Evolutionary conservation across 2,113 vertebrate genomes (phyloP), one percentile per base, ranked within the genome.

Genomic region (Micromys minutus): DNA sequence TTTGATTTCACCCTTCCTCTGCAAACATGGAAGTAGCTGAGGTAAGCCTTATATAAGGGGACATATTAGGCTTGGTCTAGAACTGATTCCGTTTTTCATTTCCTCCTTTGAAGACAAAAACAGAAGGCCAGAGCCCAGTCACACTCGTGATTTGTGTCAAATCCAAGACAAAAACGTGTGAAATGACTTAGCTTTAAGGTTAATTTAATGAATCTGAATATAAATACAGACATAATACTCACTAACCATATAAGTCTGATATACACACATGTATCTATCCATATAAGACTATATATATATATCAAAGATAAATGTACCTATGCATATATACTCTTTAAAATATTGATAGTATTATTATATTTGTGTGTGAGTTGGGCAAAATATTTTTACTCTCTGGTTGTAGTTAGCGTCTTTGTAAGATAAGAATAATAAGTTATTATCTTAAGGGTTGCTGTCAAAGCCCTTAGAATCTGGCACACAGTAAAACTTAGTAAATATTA

Each of bases 41-140:
- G 55, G 39, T 87, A 91, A 96, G 71, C 63, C 45, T 92, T 93
- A 92, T 77, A 83, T 83, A 71, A 55, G 24, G 61, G 79, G 81
- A 92, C 2, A 3, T 65, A 83, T n/a, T 79, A 77, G n/a, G 50
- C 45, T 94, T 61, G 34, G 45, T 83, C 88, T 87, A 87, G 63
- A 57, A 84, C 69, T 21, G 91, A 97, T 84, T 97, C 87, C 89
- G 91, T 94, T 96, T 96, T 93, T 96, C 90, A 88, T 90, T 97
- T 97, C 95, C 95, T 97, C 71, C 87, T 97, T 89, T 81, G n/a
- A 95, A 80, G 36, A 31, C 79, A 96, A 95, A 95, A 96, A 87
- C 69, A 95, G n/a, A 22, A 96, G 63, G 67, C 65, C 76, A 95
- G 52, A 96, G 36, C 31, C 11, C 42, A 63, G 69, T 83, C 69